Conservation (phyloP, 2,888 invertebrate species). For the Tanytarsus gracilentus region DNA sequence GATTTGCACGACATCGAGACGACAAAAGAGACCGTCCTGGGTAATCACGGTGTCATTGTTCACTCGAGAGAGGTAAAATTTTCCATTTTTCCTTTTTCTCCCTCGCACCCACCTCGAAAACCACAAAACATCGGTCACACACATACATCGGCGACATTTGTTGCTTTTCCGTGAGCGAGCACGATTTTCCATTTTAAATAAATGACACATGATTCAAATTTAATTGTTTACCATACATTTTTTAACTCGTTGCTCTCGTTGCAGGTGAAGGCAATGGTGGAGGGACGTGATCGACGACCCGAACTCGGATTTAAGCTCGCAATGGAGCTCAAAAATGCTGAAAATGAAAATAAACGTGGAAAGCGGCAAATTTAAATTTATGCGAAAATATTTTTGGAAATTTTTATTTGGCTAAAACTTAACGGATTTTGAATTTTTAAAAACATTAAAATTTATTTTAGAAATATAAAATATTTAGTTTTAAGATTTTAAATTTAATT, state of each 20-base stretch:
- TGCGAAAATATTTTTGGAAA: neutral
- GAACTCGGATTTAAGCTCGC: conserved; percentile 84
- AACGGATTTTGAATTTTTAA: no score
- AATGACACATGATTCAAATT: conserved; percentile 8
- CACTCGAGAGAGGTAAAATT: conserved; percentile 58
- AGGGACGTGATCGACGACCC: conserved; percentile 75
- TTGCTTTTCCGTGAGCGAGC: no score
- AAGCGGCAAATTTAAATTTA: conserved; percentile 8
- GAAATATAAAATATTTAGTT: no score
- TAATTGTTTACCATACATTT: conserved; percentile 23
- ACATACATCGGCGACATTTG: conserved; percentile 12
- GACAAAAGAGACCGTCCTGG: conserved; percentile 65
- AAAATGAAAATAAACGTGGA: conserved; percentile 33
- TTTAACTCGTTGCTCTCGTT: no score
- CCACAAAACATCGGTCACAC: neutral
- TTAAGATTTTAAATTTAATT: no score
- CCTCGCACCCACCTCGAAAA: neutral
- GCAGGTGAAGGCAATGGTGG: conserved; percentile 77
- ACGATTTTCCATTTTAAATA: conserved; percentile 10
- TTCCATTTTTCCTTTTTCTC: conserved; percentile 1
- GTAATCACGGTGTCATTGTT: conserved; percentile 71
- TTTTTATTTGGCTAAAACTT: neutral
- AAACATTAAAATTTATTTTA: no score
- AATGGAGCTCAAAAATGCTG: conserved; percentile 63
- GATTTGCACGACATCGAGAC: conserved; percentile 74